phyloP scores from a whole-genome alignment of 2,113 vertebrate genomes.

The Junco hyemalis region DNA sequence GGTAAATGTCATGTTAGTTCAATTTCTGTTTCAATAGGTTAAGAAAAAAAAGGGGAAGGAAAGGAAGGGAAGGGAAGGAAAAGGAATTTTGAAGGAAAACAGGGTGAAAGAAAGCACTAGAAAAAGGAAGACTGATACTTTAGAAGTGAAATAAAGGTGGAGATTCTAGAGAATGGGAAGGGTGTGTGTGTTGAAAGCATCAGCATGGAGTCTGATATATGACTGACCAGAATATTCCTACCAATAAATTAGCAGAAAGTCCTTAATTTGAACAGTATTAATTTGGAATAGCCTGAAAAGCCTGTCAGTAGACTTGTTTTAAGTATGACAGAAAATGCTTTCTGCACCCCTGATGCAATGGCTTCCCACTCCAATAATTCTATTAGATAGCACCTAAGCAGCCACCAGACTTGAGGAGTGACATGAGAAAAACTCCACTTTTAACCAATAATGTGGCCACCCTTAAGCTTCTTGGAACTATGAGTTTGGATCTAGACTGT shows the following conservation, averaged over 20 bases:
- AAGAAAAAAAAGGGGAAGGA: not conserved
- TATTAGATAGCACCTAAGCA: not conserved
- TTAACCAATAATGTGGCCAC: not conserved
- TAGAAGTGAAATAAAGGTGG: not conserved
- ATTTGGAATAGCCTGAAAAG: not conserved
- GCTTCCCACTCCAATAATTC: not conserved
- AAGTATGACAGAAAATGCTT: not conserved
- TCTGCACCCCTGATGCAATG: not conserved
- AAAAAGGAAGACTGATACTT: not conserved
- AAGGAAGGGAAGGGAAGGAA: not conserved
- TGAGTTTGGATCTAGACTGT: not conserved
- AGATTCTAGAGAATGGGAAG: not conserved
- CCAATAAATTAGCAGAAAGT: not conserved
- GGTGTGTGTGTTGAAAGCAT: not conserved
- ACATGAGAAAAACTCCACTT: not conserved
- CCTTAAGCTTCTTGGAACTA: not conserved
- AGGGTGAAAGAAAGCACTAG: not conserved
- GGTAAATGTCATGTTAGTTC: not conserved
- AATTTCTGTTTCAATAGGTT: not conserved
- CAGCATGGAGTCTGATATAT: not conserved
- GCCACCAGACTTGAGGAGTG: not conserved
- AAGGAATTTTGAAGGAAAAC: not conserved
- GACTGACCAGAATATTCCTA: not conserved
- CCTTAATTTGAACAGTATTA: not conserved
- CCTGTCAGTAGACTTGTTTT: not conserved